These are phyloP conservation scores for Amorpha juglandis DNA, from an alignment of 2,888 invertebrate species.

Conservation along the genomic window DNA sequence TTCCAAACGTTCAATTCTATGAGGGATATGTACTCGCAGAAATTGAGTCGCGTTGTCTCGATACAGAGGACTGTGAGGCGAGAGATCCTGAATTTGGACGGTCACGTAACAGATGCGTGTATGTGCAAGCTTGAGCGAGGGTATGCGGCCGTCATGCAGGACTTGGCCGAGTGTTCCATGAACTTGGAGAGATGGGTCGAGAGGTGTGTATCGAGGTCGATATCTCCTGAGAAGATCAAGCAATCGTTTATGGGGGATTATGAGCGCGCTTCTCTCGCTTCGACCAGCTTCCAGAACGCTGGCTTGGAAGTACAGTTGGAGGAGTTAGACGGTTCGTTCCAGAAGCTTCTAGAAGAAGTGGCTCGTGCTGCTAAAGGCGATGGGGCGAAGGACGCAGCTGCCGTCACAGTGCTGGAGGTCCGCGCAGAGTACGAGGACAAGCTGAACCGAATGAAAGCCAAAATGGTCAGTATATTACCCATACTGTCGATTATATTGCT, in stretches of 20 bases:
- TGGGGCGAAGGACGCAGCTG: conserved; percentile 56
- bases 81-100: conserved; percentile 68
- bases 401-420: conserved; percentile 79
- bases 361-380: conserved; percentile 59
- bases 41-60: conserved; percentile 65
- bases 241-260: conserved; percentile 65
- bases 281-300: conserved; percentile 63
- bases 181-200: conserved; percentile 75
- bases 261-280: conserved; percentile 56
- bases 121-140: conserved; percentile 70
- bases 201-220: conserved; percentile 58
- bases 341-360: conserved; percentile 67
- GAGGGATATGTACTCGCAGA: conserved; percentile 70
- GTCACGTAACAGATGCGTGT: conserved; percentile 53
- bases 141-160: conserved; percentile 73
- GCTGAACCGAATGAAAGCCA: conserved; percentile 90
- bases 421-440: conserved; percentile 89
- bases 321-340: conserved; percentile 72
- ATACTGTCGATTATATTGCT: conserved; percentile 74
- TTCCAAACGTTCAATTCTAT: conserved; percentile 70
- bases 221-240: conserved; percentile 71
- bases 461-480: conserved; percentile 89
- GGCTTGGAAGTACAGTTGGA: conserved; percentile 70
- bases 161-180: conserved; percentile 68
- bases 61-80: conserved; percentile 72